These are phyloP conservation scores for Ianthella basta DNA, from an alignment of 37 sponge, comb jelly and placozoan species.

Conservation along the genomic window DNA sequence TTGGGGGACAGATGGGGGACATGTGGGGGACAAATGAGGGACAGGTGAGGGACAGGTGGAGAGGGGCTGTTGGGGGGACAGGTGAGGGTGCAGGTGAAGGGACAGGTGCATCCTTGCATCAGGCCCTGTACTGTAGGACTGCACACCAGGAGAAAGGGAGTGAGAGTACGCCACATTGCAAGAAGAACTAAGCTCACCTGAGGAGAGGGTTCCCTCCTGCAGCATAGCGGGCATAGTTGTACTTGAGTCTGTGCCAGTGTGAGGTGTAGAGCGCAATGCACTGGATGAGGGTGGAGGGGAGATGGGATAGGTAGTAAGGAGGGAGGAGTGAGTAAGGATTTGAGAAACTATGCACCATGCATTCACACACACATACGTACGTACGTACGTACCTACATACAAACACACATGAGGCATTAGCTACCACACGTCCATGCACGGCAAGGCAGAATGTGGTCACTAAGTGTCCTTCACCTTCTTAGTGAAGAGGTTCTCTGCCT, in stretches of 20 bases:
- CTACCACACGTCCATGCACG: not conserved
- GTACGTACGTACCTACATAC: not conserved
- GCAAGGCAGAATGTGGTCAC: not conserved
- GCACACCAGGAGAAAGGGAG: no score
- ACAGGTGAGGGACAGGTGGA: no score
- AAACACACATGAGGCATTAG: not conserved
- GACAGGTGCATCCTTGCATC: not conserved
- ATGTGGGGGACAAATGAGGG: no score
- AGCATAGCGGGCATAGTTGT: constrained; percentile 41
- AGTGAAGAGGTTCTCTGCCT: constrained; percentile 25
- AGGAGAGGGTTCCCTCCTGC: not conserved
- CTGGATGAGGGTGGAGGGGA: constrained; percentile 40
- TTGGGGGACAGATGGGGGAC: no score
- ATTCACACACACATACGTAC: no score
- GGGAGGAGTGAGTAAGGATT: not conserved
- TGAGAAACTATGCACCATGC: no score
- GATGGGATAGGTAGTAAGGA: not conserved
- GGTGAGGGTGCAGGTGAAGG: not conserved
- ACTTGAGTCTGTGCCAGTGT: constrained; percentile 61
- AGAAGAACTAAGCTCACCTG: no score
- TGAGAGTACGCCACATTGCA: no score
- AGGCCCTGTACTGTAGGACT: no score
- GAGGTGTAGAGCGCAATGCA: constrained; percentile 66
- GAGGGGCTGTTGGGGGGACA: not conserved
- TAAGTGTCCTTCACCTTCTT: not conserved